Evolutionary conservation across 2,113 vertebrate genomes (phyloP), one percentile per base, ranked within the genome.

Genomic region (Stomatorhinus ivindoensis): DNA sequence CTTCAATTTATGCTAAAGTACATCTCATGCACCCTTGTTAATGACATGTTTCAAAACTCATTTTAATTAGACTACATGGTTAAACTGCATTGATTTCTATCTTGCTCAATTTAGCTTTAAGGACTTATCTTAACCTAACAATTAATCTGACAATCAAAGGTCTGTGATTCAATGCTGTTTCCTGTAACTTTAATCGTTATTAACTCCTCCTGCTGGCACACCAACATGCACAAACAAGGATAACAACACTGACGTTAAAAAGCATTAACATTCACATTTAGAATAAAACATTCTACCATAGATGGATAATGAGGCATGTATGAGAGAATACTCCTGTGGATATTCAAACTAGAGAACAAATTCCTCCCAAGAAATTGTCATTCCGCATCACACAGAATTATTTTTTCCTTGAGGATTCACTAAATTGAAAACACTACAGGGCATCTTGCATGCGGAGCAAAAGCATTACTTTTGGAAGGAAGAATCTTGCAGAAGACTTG

Each of bases 121-220:
- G 51, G 24, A 87, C 65, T 42, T 89, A 1, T 83, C 21, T 88
- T 51, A 82, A 87, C 51, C 50, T 87, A 15, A 51, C 27, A 76
- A 7, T 65, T n/a, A 8, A 39, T 90, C 80, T 73, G 47, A 21
- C 83, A 31, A 90, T 35, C 51, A 87, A 46, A 89, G 8, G 15
- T 4, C 42, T 83, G 17, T 48, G 39, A 27, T 87, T 89, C 87
- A 35, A 89, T 80, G 47, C 73, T 27, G 42, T 88, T 89, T 88
- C 55, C 58, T 88, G 47, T 80, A 39, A 85, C 89, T 85, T 90
- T 82, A 87, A 87, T 88, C 55, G 91, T 91, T 88, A 90, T 90
- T 90, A 69, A 58, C 88, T 48, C 48, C 13, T 89, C 58, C 87
- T 91, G 90, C 53, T 48, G 69, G 24, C 24, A 83, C 2, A 50